phyloP scores from a whole-genome alignment of 1,140 invertebrate genomes.

The Brachionus asplanchnoidis region DNA sequence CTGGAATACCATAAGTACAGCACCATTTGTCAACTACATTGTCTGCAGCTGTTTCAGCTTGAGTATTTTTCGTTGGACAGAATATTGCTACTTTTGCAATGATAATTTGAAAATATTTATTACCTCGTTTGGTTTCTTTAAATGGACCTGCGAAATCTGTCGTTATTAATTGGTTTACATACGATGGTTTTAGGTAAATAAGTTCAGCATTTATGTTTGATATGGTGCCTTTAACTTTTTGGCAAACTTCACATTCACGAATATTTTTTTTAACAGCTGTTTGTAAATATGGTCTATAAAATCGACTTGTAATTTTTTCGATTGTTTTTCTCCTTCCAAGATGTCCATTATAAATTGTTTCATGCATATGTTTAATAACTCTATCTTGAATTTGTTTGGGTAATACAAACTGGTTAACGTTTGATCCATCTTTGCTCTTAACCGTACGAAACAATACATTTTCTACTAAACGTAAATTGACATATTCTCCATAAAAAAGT shows the following conservation, averaged over 20 bases:
- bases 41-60: conserved; percentile 51
- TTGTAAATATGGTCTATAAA: neutral
- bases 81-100: conserved; percentile 53
- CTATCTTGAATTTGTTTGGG: neutral
- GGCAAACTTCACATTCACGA: conserved; percentile 38
- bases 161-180: conserved; percentile 9
- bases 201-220: neutral
- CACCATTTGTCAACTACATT: conserved; percentile 49
- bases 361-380: conserved; percentile 28
- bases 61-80: conserved; percentile 49
- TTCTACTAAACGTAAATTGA: conserved; percentile 8
- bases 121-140: conserved; percentile 43
- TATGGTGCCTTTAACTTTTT: conserved; percentile 12
- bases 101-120: conserved; percentile 52
- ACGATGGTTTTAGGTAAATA: neutral
- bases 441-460: neutral
- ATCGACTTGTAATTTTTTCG: neutral
- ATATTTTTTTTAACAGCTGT: neutral
- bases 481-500: conserved; percentile 4
- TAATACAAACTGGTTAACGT: neutral
- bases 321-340: conserved; percentile 4
- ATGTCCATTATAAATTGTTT: conserved; percentile 34
- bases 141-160: conserved; percentile 45
- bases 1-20: conserved; percentile 50
- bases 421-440: neutral